Evolutionary conservation across 2,113 vertebrate species (phyloP).

Genomic region (Aspidoscelis tigris): DNA sequence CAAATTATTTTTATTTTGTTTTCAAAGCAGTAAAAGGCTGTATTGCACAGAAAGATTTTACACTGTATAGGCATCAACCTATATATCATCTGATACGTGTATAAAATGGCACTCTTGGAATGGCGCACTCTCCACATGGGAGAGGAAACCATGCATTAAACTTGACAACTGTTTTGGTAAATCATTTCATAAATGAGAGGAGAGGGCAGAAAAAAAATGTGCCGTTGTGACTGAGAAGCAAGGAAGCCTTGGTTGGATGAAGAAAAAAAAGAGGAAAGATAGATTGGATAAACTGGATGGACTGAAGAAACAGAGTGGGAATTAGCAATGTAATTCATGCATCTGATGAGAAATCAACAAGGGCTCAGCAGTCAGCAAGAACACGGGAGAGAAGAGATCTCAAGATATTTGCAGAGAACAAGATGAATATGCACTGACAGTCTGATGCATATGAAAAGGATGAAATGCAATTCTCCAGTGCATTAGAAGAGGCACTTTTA

Average conservation of each 20-base stretch:
- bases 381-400: background rate
- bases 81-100: background rate
- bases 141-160: background rate
- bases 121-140: background rate
- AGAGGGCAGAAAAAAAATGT: background rate
- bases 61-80: background rate
- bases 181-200: background rate
- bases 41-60: background rate
- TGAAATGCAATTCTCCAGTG: conserved; percentile 16
- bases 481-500: conserved; percentile 11
- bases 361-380: background rate
- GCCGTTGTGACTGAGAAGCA: background rate
- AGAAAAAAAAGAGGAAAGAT: background rate
- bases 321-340: background rate
- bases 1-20: background rate
- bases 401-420: background rate
- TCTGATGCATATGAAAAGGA: conserved; percentile 12
- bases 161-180: background rate
- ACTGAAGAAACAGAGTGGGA: background rate
- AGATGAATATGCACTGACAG: conserved; percentile 9
- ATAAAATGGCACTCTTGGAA: too few relatives aligned
- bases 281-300: background rate
- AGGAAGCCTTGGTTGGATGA: background rate
- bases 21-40: background rate
- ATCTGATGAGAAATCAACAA: background rate